Base-by-base conservation (phyloP, 2,797 vertebrate genomes). In the Hemibagrus guttatus region DNA sequence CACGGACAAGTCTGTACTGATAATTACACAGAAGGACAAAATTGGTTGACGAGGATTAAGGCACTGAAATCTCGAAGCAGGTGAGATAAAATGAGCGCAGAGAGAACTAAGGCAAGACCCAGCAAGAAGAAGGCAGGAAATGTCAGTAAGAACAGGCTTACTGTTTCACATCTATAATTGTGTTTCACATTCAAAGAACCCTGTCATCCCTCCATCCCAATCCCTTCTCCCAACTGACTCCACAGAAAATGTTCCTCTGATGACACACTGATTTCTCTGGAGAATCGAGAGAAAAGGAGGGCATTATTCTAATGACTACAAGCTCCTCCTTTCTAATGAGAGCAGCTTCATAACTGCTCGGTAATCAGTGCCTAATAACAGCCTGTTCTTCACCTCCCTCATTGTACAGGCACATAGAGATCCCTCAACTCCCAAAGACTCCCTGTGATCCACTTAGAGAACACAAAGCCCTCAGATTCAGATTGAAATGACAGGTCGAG, bases 261-360 rank as follows among this genome's bases (percentile, higher is more conserved):
- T 79, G 35, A 71, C 81, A 88, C 84, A 81, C 79, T 87, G 85
- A 88, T 87, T 89, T 81, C 69, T 76, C n/a, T 42, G 81, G 71
- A 80, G 80, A 83, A 80, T 63, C 61, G 28, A 54, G 59, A 84
- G 39, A 61, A 84, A 79, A 85, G 64, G 84, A 78, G 16, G 66
- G 58, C 19, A 84, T 85, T 84, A 87, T 87, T 86, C 61, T 87
- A 88, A 89, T 78, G 79, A n/a, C 66, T 64, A 46, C 19, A 31
- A 71, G 63, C 72, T 68, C 28, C 79, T 78, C 54, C 84, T 54
- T 69, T 69, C 46, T 80, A 87, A 89, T 84, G 80, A 87, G 71
- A 61, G 31, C 63, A 52, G 68, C 52, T 85, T 52, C 28, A 54
- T 52, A 84, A 66, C n/a, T 26, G 14, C 61, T 61, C 6, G 39